Evolutionary conservation across 2,888 invertebrate species (phyloP).

Genomic region (Yponomeuta sedellus): DNA sequence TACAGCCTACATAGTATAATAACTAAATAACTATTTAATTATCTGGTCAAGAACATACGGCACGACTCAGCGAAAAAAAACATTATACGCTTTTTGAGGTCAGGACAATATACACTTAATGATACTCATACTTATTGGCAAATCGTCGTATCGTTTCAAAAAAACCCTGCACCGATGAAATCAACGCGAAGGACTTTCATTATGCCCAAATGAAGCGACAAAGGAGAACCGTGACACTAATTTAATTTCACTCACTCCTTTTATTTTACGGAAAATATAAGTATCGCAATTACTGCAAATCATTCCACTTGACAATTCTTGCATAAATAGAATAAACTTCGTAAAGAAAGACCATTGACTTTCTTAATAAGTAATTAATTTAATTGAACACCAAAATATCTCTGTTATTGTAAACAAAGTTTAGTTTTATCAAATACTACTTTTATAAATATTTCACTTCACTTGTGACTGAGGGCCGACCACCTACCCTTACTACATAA

Average conservation of each 20-base stretch:
- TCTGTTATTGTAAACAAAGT: too few relatives aligned
- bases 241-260: background rate
- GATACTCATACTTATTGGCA: background rate
- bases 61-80: background rate
- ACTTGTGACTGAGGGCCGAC: too few relatives aligned
- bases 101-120: background rate
- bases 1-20: conserved; percentile 3
- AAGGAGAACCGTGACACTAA: background rate
- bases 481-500: too few relatives aligned
- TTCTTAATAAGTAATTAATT: too few relatives aligned
- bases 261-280: background rate
- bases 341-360: background rate
- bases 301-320: background rate
- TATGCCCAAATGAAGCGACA: background rate
- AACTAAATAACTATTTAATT: conserved; percentile 12
- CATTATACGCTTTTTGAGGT: background rate
- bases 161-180: background rate
- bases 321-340: background rate
- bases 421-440: too few relatives aligned
- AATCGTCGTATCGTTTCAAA: background rate
- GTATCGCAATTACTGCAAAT: background rate
- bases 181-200: background rate
- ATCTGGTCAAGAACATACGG: conserved; percentile 5
- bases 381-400: background rate
- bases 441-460: too few relatives aligned